These are phyloP conservation scores for Eupsilia transversa DNA, from an alignment of 2,888 invertebrate genomes.

Conservation along the genomic window DNA sequence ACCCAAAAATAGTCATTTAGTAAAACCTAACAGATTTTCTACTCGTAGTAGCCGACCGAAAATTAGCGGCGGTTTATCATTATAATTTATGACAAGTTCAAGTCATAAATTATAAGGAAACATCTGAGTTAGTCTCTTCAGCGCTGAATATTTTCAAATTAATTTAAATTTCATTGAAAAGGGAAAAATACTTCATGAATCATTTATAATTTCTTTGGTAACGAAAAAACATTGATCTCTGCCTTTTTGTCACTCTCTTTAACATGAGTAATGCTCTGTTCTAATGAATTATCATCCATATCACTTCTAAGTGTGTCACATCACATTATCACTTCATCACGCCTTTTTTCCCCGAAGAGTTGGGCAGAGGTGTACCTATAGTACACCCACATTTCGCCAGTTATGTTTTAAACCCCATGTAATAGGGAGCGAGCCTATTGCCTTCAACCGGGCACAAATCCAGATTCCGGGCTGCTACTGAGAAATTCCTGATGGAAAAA, in stretches of 20 bases:
- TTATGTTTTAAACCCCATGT: too few species aligned
- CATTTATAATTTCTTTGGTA: background rate
- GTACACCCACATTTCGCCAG: too few species aligned
- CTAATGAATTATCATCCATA: too few species aligned
- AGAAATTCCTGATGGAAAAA: too few species aligned
- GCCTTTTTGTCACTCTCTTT: background rate
- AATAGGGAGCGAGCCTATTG: too few species aligned
- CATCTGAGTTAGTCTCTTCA: constrained; percentile 29
- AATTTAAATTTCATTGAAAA: constrained; percentile 40
- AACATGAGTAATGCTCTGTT: background rate
- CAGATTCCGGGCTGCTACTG: too few species aligned
- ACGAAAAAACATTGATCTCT: background rate
- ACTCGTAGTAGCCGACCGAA: background rate
- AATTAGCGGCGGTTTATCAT: constrained; percentile 35
- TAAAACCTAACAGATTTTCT: background rate
- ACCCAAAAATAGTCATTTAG: constrained; percentile 11
- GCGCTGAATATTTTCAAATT: constrained; percentile 41
- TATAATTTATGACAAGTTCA: constrained; percentile 52
- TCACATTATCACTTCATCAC: too few species aligned
- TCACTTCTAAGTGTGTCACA: too few species aligned
- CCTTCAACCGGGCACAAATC: too few species aligned
- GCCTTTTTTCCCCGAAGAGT: too few species aligned
- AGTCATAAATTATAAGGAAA: constrained; percentile 44
- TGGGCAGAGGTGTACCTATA: too few species aligned
- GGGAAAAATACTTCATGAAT: constrained; percentile 1